Base-by-base conservation (phyloP, 1,140 invertebrate species). In the Phortica variegata region DNA sequence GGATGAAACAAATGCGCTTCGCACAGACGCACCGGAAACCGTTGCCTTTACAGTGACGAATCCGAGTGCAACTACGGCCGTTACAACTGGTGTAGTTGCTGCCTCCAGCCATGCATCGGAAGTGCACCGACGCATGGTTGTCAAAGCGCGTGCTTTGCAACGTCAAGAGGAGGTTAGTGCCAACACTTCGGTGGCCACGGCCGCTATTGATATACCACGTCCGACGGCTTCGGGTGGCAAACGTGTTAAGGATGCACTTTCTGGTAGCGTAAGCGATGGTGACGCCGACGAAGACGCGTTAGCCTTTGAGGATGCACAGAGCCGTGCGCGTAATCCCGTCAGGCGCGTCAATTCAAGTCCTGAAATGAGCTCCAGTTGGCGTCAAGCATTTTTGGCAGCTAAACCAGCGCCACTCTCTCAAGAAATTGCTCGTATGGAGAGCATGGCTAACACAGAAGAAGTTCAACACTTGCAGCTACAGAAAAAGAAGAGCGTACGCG, bases 301-400 rank as follows among this genome's bases (percentile, higher is more conserved):
- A 19, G 48, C 49, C 8, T 72, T 73, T 31, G 69, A 69, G 18
- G 73, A 77, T 79, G 79, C 79, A 18, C 75, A 75, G 4, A 78
- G 75, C 33, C 77, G 80, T 45, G 83, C 84, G 0, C 79, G 89
- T 13, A 89, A 91, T 80, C 89, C 88, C 10, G 89, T 93, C 34
- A 81, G 88, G 3, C 80, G 91, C 42, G 91, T 89, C 12, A 92
- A 92, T 80, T 93, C 91, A 44, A 92, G 89, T 72, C 90, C 91
- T 2, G 90, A 93, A 80, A 93, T 94, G 90, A 88, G 86, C 54
- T 86, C 88, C 4, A 89, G 84, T 60, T 91, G 87, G 88, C 89
- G 89, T 69, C 85, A 86, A 77, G 82, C 85, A 3, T 68, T 73
- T 15, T 26, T 73, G 0, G 48, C 56, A 2, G 51, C 52, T 17